Conservation (phyloP, 2,113 vertebrate genomes). For the Theristicus caerulescens region DNA sequence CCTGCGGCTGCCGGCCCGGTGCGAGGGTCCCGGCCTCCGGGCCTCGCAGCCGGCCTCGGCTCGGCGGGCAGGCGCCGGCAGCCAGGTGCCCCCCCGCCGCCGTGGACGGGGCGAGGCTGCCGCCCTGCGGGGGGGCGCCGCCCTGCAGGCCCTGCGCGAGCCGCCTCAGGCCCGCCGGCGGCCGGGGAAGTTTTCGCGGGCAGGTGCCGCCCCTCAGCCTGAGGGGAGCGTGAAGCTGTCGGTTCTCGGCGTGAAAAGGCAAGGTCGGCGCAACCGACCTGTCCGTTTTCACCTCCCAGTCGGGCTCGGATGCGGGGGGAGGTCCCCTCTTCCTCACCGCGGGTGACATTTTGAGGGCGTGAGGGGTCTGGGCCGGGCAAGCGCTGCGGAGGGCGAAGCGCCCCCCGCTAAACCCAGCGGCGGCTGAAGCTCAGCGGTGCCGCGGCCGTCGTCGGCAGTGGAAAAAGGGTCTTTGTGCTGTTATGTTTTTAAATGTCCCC, state of each 20-base stretch:
- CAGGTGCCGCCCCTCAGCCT: background rate
- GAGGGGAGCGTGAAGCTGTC: too few relatives aligned
- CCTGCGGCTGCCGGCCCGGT: too few relatives aligned
- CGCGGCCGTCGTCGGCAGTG: fast-evolving
- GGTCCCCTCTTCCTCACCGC: background rate
- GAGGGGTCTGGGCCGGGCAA: background rate
- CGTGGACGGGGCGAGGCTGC: background rate
- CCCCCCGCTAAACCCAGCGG: background rate
- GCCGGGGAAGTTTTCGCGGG: background rate
- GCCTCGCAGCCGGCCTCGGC: background rate
- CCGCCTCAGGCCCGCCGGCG: background rate
- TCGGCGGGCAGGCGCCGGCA: background rate
- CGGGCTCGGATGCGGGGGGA: too few relatives aligned
- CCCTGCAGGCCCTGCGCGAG: too few relatives aligned
- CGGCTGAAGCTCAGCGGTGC: too few relatives aligned
- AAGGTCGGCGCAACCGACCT: background rate
- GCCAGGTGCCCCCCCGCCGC: background rate
- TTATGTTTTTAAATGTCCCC: fast-evolving
- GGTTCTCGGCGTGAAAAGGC: background rate
- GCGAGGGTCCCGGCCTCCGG: too few relatives aligned
- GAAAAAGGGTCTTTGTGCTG: too few relatives aligned
- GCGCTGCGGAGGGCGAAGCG: too few relatives aligned
- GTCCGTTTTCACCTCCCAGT: background rate
- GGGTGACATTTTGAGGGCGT: background rate
- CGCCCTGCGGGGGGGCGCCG: background rate